Conservation (phyloP, 2,797 vertebrate species). For the Parauchenoglanis punctatus region DNA sequence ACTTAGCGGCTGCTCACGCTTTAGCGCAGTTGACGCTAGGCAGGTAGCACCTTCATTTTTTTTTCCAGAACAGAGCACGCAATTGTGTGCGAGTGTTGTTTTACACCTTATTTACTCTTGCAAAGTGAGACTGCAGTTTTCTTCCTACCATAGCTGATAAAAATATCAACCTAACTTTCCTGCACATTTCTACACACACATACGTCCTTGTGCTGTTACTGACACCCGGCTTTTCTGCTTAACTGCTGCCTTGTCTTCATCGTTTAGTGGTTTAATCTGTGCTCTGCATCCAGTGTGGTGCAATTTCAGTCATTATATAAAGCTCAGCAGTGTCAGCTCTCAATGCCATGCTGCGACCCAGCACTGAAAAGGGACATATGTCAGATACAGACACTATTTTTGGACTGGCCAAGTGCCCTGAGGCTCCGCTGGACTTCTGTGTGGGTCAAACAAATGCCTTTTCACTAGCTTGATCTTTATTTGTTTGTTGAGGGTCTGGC, state of each 20-base stretch:
- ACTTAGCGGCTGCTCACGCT: background rate
- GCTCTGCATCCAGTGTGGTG: conserved; percentile 25
- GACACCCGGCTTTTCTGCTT: background rate
- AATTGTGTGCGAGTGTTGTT: background rate
- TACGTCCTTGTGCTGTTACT: background rate
- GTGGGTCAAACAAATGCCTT: conserved; percentile 5
- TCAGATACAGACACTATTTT: conserved; percentile 34
- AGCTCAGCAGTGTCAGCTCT: conserved; percentile 35
- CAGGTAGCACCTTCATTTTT: background rate
- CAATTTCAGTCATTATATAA: conserved; percentile 46
- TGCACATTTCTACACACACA: background rate
- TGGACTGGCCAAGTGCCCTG: conserved; percentile 17
- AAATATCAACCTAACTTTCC: background rate
- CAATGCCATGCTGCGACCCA: background rate
- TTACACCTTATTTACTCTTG: background rate
- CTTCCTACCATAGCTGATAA: background rate
- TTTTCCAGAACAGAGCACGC: background rate
- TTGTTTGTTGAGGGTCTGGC: background rate
- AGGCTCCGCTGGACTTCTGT: conserved; percentile 6
- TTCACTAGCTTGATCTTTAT: conserved; percentile 12
- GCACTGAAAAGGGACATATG: conserved; percentile 31
- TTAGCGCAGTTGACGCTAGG: background rate
- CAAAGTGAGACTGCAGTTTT: background rate
- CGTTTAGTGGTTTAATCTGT: background rate
- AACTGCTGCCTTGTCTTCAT: background rate